Conservation (phyloP, 2,888 invertebrate species). For the Drosophila formosana region DNA sequence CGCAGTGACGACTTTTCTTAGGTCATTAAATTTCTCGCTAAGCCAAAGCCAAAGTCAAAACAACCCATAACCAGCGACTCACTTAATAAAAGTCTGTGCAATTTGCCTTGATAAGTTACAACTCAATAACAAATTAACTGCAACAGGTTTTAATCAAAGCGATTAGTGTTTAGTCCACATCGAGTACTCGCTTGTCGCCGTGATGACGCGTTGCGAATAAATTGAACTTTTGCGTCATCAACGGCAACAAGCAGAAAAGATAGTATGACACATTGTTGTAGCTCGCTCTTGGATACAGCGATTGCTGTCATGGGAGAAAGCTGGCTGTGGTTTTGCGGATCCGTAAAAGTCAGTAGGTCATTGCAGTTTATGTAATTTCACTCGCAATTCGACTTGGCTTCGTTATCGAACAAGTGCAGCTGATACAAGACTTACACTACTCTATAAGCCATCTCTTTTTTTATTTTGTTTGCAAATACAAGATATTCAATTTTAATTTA, state of each 20-base stretch:
- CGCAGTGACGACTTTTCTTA: neutral
- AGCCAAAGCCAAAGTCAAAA: neutral
- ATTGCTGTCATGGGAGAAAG: slow-evolving; percentile 5
- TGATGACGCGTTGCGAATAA: slow-evolving; percentile 20
- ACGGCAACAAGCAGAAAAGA: neutral
- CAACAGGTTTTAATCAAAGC: slow-evolving; percentile 37
- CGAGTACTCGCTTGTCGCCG: slow-evolving; percentile 9
- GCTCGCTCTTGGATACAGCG: slow-evolving; percentile 3
- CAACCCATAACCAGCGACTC: neutral
- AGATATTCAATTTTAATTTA: neutral
- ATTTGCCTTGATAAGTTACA: slow-evolving; percentile 17
- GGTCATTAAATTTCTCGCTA: neutral
- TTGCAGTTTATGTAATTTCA: neutral
- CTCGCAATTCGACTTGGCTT: neutral
- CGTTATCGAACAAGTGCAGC: neutral
- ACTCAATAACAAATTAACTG: slow-evolving; percentile 25
- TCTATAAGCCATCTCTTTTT: neutral
- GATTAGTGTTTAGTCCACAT: slow-evolving; percentile 12
- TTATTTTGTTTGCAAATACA: too few species aligned
- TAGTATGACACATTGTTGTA: slow-evolving; percentile 34
- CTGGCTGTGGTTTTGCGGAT: neutral
- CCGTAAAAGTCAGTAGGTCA: slow-evolving; percentile 1
- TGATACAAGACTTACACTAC: neutral
- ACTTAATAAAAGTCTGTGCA: neutral
- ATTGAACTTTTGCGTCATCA: slow-evolving; percentile 46